Base-by-base conservation (phyloP, 1,140 invertebrate genomes). In the Drosophila tsacasi region DNA sequence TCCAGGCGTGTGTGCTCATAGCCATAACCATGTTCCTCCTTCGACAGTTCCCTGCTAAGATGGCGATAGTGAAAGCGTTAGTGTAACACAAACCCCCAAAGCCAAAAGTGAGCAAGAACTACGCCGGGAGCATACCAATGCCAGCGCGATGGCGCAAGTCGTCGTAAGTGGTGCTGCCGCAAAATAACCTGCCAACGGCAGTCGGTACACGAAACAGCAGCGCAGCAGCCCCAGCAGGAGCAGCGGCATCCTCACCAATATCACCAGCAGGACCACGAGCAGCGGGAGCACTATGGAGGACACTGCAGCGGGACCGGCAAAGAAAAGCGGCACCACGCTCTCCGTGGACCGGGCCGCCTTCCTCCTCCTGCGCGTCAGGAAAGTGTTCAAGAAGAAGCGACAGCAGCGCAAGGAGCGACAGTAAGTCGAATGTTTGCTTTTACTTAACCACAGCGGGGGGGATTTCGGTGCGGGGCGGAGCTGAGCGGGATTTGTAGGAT, bases 341-440 rank as follows among this genome's bases (percentile, higher is more conserved):
- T 97, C 96, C 64, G 97, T 97, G 87, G 97, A 97, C 94, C 94
- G 96, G 67, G 97, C 97, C 35, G 97, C 97, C 23, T 98, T 98
- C 93, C 94, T 98, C 21, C 95, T 98, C 65, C 94, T 98, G 63
- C 94, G 97, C 72, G 97, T 98, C 42, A 97, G 97, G 91, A 96
- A 96, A 91, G 97, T 97, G 23, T 98, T 98, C 94, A 97, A 97
- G 93, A 98, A 97, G 94, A 98, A 97, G 93, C 96, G 97, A 80
- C 95, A 97, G 86, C 96, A 96, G 89, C 94, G 96, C 67, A 97
- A 97, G 87, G 96, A 98, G 66, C 96, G 97, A 93, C 96, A 96
- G 96, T 95, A 84, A 94, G 94, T 95, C 65, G 65, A 85, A 77
- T 78, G 62, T 81, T 81, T 68, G 81, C 60, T 32, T 62, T 67